Conservation (phyloP, 1,140 invertebrate species). For the Euglossa dilemma region DNA sequence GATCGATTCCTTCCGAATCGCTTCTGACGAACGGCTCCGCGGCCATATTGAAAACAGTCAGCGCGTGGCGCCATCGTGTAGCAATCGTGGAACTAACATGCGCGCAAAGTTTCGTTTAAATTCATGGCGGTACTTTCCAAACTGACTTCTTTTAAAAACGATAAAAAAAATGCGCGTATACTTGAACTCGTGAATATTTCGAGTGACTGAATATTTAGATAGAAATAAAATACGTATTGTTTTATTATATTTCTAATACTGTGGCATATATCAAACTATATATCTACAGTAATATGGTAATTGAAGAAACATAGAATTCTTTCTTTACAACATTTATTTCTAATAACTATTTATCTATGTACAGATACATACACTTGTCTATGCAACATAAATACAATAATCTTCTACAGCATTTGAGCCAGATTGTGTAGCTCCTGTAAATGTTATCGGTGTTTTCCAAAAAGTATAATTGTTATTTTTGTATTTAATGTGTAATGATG, state of each 20-base stretch:
- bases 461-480: not conserved
- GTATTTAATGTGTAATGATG: conserved; percentile 9
- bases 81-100: not conserved
- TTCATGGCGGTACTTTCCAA: not conserved
- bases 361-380: conserved; percentile 64
- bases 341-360: conserved; percentile 64
- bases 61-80: not conserved
- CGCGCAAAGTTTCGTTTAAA: conserved; percentile 22
- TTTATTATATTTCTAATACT: not conserved
- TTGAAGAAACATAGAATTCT: not conserved
- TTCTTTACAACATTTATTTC: conserved; percentile 72
- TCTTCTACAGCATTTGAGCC: conserved; percentile 41
- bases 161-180: too few relatives aligned
- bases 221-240: not conserved
- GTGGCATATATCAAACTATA: not conserved
- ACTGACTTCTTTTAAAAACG: not conserved
- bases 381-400: conserved; percentile 63
- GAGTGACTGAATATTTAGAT: too few relatives aligned
- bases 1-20: conserved; percentile 69
- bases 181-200: too few relatives aligned
- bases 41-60: conserved; percentile 60
- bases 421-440: conserved; percentile 1
- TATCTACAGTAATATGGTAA: not conserved
- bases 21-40: conserved; percentile 41
- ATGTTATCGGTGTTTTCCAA: not conserved